Percentiles rank a stretch among this genome's conserved stretches.
Evolutionary conservation across 2,888 invertebrate genomes (phyloP).

Genomic region (Caenorhabditis wallacei): DNA sequence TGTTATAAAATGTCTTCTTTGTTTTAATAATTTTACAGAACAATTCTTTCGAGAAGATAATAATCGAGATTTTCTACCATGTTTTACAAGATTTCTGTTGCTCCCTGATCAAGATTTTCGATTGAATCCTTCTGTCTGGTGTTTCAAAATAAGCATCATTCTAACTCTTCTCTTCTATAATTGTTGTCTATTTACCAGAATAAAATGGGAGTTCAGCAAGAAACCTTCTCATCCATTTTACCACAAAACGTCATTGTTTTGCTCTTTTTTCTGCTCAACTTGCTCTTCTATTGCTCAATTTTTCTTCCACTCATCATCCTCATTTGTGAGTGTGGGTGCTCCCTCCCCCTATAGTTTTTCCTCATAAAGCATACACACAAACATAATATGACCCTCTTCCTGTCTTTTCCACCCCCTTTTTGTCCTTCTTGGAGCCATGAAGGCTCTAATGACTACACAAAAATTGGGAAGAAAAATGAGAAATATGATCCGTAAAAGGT

Average conservation of each 20-base stretch:
- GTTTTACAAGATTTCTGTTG: no score
- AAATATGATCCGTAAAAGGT: slow-evolving; percentile 20
- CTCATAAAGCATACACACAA: slow-evolving; percentile 42
- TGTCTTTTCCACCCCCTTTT: slow-evolving; percentile 26
- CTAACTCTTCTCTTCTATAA: neutral
- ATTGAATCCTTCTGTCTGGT: no score
- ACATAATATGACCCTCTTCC: slow-evolving; percentile 38
- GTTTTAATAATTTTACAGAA: no score
- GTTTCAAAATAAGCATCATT: slow-evolving; percentile 6
- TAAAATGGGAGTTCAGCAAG: slow-evolving; percentile 11
- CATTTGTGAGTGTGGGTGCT: slow-evolving; percentile 33
- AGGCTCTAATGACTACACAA: slow-evolving; percentile 32
- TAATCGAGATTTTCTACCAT: no score
- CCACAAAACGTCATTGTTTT: slow-evolving; percentile 45
- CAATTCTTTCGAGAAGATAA: no score
- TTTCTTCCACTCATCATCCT: slow-evolving; percentile 27
- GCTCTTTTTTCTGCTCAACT: slow-evolving; percentile 23
- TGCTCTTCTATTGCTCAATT: slow-evolving; percentile 9
- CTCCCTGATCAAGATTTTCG: no score
- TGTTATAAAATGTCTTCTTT: no score
- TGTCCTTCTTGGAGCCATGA: slow-evolving; percentile 4
- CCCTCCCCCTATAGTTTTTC: neutral
- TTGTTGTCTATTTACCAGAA: slow-evolving; percentile 7
- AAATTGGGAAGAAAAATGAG: slow-evolving; percentile 16
- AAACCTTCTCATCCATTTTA: neutral